Base-by-base conservation (phyloP, 2,888 invertebrate species). In the Caradrina kadenii region DNA sequence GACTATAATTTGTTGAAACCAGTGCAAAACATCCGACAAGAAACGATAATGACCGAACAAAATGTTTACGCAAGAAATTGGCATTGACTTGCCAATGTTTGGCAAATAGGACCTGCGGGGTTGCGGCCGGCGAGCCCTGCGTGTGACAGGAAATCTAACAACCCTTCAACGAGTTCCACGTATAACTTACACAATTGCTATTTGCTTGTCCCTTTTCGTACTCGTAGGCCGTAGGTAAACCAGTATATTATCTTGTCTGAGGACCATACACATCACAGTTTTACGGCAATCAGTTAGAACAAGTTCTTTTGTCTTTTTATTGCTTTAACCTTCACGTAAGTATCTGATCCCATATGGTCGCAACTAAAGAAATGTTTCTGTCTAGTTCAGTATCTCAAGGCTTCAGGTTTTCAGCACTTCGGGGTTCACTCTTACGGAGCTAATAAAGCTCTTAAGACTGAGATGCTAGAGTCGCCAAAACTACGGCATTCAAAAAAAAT, bases 61-160 rank as follows among this genome's bases (percentile, higher is more conserved):
- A 92, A 91, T 92, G 91, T 93, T 92, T 92, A 90, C 93, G 89
- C 89, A 92, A 92, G 90, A 91, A 92, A 93, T 93, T 91, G 91
- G 89, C 90, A 89, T 90, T 88, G 89, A 90, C 88, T 88, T 82
- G 87, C 88, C 91, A 88, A 92, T 93, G 93, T 93, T 94, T 93
- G 91, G 91, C 92, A 92, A 94, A 93, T 92, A 91, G 89, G 90
- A 88, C 87, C 88, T 89, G 90, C 87, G 92, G 90, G 88, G 87
- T 88, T 89, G 90, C 87, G 92, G 90, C 86, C 88, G 91, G 84
- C 83, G 76, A 72, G 79, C 74, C 86, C 88, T 92, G 93, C 89
- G 89, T 93, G 93, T 94, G 94, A 94, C 94, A 91, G 91, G 93
- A 93, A 93, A 93, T 92, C 92, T 93, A 93, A 94, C 93, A 93